Percentiles rank a stretch among this genome's conserved stretches.
Evolutionary conservation across 2,888 invertebrate species (phyloP).

Genomic region (Athalia circularis): DNA sequence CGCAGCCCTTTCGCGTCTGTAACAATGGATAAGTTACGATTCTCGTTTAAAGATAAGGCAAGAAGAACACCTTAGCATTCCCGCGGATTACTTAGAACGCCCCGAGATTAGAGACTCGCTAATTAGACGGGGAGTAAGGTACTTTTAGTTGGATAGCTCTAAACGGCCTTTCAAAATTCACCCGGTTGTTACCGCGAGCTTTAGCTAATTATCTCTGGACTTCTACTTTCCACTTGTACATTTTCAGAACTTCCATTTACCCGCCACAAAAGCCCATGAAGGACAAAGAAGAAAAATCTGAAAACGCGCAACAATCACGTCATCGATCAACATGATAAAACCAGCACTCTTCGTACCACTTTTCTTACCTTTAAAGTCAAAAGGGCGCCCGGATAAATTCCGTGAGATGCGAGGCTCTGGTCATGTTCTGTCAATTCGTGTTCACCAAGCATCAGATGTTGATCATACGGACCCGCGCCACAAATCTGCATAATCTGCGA

Average conservation of each 20-base stretch:
- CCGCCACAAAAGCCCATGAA: neutral
- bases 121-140: conserved; percentile 11
- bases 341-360: neutral
- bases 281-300: neutral
- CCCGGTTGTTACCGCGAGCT: neutral
- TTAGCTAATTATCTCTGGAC: too few species aligned
- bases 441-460: conserved; percentile 68
- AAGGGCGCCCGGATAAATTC: conserved; percentile 68
- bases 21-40: conserved; percentile 43
- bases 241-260: neutral
- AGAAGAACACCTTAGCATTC: conserved; percentile 30
- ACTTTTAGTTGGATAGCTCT: neutral
- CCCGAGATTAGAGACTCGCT: conserved; percentile 25
- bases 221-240: too few species aligned
- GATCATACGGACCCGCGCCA: conserved; percentile 68
- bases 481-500: conserved; percentile 70
- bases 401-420: conserved; percentile 67
- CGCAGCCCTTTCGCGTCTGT: conserved; percentile 49
- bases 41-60: conserved; percentile 35
- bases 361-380: conserved; percentile 68
- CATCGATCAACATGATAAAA: too few species aligned
- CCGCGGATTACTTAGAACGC: conserved; percentile 31
- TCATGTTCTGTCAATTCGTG: conserved; percentile 68
- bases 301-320: neutral
- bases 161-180: neutral